A percentile compares a stretch with the other conserved stretches of the same genome.
Conservation (phyloP, 2,888 invertebrate species). For the Erebia epiphron region DNA sequence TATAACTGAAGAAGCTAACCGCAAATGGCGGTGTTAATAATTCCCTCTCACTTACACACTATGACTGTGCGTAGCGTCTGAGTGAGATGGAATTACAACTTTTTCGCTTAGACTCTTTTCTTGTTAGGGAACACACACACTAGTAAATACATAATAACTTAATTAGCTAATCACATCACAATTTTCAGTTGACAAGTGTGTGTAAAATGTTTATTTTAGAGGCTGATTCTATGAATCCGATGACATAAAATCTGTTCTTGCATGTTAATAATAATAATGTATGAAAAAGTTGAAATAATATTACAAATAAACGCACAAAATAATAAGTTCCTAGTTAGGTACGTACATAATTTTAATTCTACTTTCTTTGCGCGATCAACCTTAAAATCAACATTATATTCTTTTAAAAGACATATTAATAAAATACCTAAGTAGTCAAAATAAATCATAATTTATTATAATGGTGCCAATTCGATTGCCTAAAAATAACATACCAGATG, state of each 20-base stretch:
- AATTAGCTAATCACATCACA: background rate
- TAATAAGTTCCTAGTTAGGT: constrained; percentile 14
- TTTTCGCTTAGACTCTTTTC: too few relatives aligned
- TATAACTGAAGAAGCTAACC: too few relatives aligned
- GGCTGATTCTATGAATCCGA: background rate
- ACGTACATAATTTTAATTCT: background rate
- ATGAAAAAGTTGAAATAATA: constrained; percentile 2
- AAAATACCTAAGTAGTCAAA: background rate
- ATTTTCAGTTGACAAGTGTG: background rate
- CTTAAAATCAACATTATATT: constrained; percentile 3
- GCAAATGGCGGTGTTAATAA: too few relatives aligned
- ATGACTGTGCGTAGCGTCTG: too few relatives aligned
- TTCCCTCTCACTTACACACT: too few relatives aligned
- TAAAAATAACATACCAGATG: background rate
- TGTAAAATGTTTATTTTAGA: background rate
- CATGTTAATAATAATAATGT: background rate
- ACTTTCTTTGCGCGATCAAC: background rate
- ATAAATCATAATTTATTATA: constrained; percentile 1
- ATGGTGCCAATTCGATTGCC: background rate
- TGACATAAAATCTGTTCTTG: background rate
- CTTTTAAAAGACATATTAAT: background rate
- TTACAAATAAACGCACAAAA: constrained; percentile 7
- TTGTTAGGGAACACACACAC: too few relatives aligned
- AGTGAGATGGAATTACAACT: too few relatives aligned
- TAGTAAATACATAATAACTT: too few relatives aligned